phyloP scores from a whole-genome alignment of 1,140 invertebrate genomes.

The Diorhabda sublineata region DNA sequence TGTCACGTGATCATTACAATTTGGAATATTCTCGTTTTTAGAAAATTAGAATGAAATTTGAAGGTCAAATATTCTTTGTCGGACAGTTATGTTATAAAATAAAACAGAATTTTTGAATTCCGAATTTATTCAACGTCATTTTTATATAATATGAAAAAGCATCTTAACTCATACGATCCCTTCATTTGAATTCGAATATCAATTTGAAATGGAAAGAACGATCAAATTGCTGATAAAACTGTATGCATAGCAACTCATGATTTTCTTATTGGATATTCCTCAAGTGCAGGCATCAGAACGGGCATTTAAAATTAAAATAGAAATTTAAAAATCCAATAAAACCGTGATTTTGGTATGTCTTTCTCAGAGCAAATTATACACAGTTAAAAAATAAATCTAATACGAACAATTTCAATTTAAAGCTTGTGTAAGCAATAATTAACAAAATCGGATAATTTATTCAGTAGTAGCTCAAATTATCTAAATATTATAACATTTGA shows the following conservation, averaged over 20 bases:
- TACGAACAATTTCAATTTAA: too few species aligned
- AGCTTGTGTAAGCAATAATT: too few species aligned
- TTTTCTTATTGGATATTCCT: conserved; percentile 13
- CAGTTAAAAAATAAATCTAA: neutral
- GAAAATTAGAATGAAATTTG: too few species aligned
- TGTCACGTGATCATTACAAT: too few species aligned
- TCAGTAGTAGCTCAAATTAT: too few species aligned
- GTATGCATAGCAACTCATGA: conserved; percentile 13
- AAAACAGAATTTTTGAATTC: too few species aligned
- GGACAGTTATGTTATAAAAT: too few species aligned
- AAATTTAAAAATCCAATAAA: conserved; percentile 23
- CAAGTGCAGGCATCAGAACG: conserved; percentile 1
- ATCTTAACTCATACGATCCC: neutral
- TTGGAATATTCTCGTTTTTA: too few species aligned
- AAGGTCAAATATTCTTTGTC: too few species aligned
- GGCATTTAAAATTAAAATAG: conserved; percentile 20
- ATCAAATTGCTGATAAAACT: conserved; percentile 10
- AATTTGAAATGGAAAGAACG: conserved; percentile 8
- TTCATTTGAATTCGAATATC: conserved; percentile 4
- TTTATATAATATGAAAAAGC: neutral
- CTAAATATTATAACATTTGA: too few species aligned
- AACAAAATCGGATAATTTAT: too few species aligned
- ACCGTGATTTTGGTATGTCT: conserved; percentile 18
- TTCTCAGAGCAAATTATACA: conserved; percentile 9
- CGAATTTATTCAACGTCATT: neutral